These are phyloP conservation scores for Poeciliopsis infans DNA, from an alignment of 2,797 vertebrate genomes.

Conservation along the genomic window DNA sequence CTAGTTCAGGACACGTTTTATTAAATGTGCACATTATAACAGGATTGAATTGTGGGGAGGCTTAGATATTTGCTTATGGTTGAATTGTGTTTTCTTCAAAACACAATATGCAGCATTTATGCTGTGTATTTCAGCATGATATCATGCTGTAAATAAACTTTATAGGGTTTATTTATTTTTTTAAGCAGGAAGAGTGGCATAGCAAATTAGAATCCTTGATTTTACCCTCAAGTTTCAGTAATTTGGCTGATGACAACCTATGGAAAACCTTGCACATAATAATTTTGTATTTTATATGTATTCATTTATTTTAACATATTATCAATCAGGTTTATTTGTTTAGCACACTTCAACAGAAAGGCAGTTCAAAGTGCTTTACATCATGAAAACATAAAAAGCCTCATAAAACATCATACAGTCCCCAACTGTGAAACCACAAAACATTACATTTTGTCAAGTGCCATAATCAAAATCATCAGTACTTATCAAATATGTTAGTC, in stretches of 20 bases:
- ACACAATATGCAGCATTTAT: neutral
- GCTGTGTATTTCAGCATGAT: too few relatives aligned
- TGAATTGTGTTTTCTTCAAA: neutral
- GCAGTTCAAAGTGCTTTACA: too few relatives aligned
- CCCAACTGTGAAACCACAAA: too few relatives aligned
- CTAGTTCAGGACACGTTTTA: neutral
- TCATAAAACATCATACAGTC: too few relatives aligned
- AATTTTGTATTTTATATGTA: neutral
- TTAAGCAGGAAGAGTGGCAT: neutral
- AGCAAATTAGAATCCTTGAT: neutral
- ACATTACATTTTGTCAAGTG: too few relatives aligned
- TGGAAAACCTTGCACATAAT: neutral
- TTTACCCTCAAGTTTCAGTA: neutral
- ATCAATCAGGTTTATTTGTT: neutral
- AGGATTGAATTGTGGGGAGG: neutral
- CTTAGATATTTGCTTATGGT: neutral
- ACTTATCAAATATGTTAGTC: too few relatives aligned
- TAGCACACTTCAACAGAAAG: too few relatives aligned
- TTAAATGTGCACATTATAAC: neutral
- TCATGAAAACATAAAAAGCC: too few relatives aligned
- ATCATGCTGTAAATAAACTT: neutral
- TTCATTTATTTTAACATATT: neutral
- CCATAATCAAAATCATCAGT: too few relatives aligned
- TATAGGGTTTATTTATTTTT: neutral
- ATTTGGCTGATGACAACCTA: neutral